Evolutionary conservation across 2,797 vertebrate species (phyloP).

Genomic region (Etheostoma nigrum): DNA sequence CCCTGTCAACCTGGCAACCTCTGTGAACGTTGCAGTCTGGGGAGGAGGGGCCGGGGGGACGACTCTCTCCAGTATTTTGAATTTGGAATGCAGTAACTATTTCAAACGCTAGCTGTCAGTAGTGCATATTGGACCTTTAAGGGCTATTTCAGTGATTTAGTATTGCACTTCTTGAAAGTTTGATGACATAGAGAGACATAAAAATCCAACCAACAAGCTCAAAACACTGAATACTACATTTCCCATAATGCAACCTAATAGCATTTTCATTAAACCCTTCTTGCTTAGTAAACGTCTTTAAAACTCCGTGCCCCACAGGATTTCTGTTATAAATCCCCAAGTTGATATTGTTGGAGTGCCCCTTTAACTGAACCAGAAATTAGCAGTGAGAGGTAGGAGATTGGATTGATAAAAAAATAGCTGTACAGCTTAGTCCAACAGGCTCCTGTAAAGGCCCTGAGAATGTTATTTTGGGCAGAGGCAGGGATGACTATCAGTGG

Average conservation of each 20-base stretch:
- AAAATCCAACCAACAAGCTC: conserved; percentile 1
- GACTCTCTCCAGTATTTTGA: too few species aligned
- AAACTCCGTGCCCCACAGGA: neutral
- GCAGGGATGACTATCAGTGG: conserved; percentile 58
- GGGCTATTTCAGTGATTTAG: conserved; percentile 22
- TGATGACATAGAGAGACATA: neutral
- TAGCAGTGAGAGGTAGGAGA: conserved; percentile 13
- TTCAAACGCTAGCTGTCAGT: too few species aligned
- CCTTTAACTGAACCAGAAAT: conserved; percentile 30
- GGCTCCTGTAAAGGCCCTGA: conserved; percentile 63
- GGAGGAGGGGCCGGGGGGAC: too few species aligned
- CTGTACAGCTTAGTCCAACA: conserved; percentile 22
- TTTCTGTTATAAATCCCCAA: neutral
- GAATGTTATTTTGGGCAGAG: conserved; percentile 74
- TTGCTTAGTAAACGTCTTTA: conserved; percentile 9
- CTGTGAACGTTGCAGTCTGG: too few species aligned
- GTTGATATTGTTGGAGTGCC: neutral
- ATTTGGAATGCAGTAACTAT: too few species aligned
- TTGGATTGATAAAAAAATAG: conserved; percentile 30
- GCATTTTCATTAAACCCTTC: conserved; percentile 12
- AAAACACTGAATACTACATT: conserved; percentile 17
- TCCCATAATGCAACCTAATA: conserved; percentile 16
- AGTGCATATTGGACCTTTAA: too few species aligned
- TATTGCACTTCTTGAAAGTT: neutral
- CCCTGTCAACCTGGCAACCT: too few species aligned